Percentiles rank a stretch among this genome's conserved stretches.
Conservation (phyloP, 2,888 invertebrate genomes). For the Epirrhoe alternata region DNA sequence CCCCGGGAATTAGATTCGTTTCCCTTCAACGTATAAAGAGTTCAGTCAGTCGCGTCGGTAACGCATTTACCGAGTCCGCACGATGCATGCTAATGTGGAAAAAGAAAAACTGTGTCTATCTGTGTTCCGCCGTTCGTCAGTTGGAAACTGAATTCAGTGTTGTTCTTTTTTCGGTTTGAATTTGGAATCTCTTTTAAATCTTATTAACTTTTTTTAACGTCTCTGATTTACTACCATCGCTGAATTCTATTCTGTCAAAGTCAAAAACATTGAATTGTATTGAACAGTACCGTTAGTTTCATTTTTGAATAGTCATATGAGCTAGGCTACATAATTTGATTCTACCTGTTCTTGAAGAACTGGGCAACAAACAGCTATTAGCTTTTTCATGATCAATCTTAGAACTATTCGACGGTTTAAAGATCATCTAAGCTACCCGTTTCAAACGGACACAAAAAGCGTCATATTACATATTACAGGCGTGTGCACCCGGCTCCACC, state of each 20-base stretch:
- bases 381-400: neutral
- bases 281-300: no score
- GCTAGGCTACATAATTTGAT: no score
- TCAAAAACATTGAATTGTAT: no score
- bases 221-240: no score
- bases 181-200: conserved; percentile 15
- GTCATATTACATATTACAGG: conserved; percentile 27
- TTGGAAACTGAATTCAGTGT: conserved; percentile 58
- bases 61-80: conserved; percentile 73
- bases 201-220: no score
- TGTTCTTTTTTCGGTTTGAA: conserved; percentile 48
- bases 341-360: no score
- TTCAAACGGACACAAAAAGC: conserved; percentile 9
- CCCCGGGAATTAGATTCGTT: conserved; percentile 7
- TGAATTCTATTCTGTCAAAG: no score
- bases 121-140: conserved; percentile 54
- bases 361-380: no score
- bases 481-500: conserved; percentile 25
- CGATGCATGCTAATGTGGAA: conserved; percentile 74
- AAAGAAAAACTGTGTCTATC: conserved; percentile 55
- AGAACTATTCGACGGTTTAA: neutral
- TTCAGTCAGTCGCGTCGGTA: conserved; percentile 49
- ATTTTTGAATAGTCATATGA: no score
- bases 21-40: conserved; percentile 5
- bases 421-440: neutral